A percentile compares a stretch with the other conserved stretches of the same genome.
These are phyloP conservation scores for Petrocephalus microphthalmus DNA, from an alignment of 2,113 vertebrate species.

Conservation along the genomic window DNA sequence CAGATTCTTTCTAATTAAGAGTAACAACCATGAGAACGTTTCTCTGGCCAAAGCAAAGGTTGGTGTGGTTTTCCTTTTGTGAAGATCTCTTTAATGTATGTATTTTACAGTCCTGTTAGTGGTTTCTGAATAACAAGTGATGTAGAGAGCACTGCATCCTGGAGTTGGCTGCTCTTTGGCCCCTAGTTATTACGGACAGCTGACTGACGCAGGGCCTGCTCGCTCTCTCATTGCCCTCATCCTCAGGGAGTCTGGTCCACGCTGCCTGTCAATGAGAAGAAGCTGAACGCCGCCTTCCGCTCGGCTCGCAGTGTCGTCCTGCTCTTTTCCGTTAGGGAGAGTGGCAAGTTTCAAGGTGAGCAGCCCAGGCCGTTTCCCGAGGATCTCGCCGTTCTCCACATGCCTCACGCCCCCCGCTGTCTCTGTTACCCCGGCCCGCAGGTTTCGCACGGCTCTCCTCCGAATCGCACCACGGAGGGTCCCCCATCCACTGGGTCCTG, in stretches of 20 bases:
- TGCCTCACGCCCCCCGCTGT: background rate
- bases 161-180: background rate
- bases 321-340: constrained; percentile 93
- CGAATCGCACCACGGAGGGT: constrained; percentile 93
- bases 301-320: constrained; percentile 86
- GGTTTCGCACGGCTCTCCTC: constrained; percentile 90
- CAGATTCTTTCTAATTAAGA: constrained; percentile 95
- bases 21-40: constrained; percentile 98
- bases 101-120: background rate
- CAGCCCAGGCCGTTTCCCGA: background rate
- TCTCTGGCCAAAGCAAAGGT: constrained; percentile 98
- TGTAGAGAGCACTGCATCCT: background rate
- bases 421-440: constrained; percentile 35
- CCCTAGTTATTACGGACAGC: background rate
- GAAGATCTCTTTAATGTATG: background rate
- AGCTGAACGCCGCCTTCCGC: constrained; percentile 88
- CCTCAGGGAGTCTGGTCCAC: constrained; percentile 97
- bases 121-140: background rate
- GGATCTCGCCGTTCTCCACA: background rate
- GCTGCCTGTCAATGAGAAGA: constrained; percentile 95
- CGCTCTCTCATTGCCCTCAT: background rate
- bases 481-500: constrained; percentile 96
- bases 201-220: background rate
- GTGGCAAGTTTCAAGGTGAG: constrained; percentile 99
- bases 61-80: background rate